Evolutionary conservation across 2,797 vertebrate species (phyloP).

Genomic region (Rhynchonycteris naso): DNA sequence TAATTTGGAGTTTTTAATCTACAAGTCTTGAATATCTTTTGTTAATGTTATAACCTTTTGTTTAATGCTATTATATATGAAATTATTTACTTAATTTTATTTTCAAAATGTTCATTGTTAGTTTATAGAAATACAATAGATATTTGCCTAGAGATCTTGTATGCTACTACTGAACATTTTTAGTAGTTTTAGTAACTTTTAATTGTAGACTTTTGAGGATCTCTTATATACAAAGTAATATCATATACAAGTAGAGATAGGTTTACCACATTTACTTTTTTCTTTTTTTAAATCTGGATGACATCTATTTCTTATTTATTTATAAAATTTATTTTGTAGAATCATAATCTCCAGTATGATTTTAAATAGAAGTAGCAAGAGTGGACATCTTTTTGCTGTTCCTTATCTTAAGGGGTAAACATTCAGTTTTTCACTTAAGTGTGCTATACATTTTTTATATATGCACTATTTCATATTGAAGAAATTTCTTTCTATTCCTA

Average conservation of each 20-base stretch:
- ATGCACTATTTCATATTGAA: neutral
- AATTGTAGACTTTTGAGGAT: neutral
- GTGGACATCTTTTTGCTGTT: neutral
- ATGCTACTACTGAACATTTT: neutral
- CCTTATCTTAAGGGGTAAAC: neutral
- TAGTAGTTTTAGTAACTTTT: neutral
- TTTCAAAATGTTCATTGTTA: neutral
- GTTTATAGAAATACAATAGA: neutral
- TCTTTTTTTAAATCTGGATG: neutral
- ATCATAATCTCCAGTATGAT: neutral
- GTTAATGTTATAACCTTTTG: neutral
- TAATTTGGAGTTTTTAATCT: neutral
- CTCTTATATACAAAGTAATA: neutral
- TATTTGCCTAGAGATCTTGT: neutral
- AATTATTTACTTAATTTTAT: neutral
- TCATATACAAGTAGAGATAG: neutral
- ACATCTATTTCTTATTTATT: neutral
- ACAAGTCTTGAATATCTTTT: neutral
- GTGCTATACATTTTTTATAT: neutral
- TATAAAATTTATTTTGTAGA: neutral
- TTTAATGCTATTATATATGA: neutral
- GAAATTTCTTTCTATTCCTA: neutral
- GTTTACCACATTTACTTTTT: neutral
- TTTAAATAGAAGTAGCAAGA: neutral
- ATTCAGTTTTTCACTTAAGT: neutral